Conservation (phyloP, 92 coral and sea anemone genomes). For the Micromussa lordhowensis region DNA sequence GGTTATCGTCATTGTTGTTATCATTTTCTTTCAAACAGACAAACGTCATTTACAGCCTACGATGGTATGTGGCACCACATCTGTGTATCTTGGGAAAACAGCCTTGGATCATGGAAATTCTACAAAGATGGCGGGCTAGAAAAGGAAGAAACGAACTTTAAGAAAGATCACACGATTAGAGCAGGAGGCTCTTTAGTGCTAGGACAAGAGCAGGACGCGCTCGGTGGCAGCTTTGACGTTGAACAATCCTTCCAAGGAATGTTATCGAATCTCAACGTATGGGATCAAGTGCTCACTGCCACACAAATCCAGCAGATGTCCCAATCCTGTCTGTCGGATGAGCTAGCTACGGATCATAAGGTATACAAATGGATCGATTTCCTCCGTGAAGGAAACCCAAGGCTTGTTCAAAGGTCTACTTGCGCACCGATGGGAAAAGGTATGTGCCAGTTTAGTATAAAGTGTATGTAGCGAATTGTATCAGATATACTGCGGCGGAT, state of each 20-base stretch:
- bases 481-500: too few species aligned
- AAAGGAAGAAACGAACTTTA: not conserved
- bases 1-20: too few species aligned
- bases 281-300: too few species aligned
- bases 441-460: too few species aligned
- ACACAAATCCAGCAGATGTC: too few species aligned
- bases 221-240: too few species aligned
- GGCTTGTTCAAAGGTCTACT: not conserved
- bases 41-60: not conserved
- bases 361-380: not conserved
- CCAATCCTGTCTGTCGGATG: too few species aligned
- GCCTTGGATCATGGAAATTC: not conserved
- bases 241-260: too few species aligned
- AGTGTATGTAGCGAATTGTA: too few species aligned
- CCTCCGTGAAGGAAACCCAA: not conserved
- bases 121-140: not conserved
- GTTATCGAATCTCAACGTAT: too few species aligned
- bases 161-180: not conserved
- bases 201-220: not conserved
- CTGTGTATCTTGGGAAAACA: not conserved
- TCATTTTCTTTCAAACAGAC: not conserved
- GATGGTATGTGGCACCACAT: constrained; percentile 11
- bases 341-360: too few species aligned
- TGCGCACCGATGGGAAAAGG: not conserved
- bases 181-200: not conserved